phyloP scores from a whole-genome alignment of 2,797 vertebrate genomes.

The Steatocranus sp. region DNA sequence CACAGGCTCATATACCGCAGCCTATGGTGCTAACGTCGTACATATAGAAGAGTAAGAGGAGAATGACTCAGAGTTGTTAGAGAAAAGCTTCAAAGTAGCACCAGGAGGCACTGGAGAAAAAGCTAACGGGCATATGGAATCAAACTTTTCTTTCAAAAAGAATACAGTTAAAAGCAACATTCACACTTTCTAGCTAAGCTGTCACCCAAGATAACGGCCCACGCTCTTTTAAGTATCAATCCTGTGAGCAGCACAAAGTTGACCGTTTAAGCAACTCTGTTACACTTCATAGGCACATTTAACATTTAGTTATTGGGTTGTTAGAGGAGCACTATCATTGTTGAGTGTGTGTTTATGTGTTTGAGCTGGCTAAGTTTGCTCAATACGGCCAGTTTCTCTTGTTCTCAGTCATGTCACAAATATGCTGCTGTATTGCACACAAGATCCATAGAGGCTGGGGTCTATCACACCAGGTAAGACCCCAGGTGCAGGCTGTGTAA shows the following conservation, averaged over 20 bases:
- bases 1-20: neutral
- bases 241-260: neutral
- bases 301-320: neutral
- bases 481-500: neutral
- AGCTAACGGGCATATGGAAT: neutral
- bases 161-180: neutral
- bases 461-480: neutral
- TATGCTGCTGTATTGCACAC: neutral
- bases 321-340: neutral
- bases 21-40: neutral
- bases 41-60: neutral
- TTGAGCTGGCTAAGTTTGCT: neutral
- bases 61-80: neutral
- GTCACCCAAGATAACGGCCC: neutral
- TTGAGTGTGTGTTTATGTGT: neutral
- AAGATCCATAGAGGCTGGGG: neutral
- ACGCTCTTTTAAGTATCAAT: neutral
- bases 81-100: neutral
- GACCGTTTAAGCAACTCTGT: neutral
- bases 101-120: neutral
- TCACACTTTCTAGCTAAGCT: neutral
- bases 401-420: neutral
- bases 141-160: neutral
- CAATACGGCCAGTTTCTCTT: neutral
- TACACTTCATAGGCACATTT: neutral